Base-by-base conservation (phyloP, 1,140 invertebrate genomes). In the Trichoplusia ni region DNA sequence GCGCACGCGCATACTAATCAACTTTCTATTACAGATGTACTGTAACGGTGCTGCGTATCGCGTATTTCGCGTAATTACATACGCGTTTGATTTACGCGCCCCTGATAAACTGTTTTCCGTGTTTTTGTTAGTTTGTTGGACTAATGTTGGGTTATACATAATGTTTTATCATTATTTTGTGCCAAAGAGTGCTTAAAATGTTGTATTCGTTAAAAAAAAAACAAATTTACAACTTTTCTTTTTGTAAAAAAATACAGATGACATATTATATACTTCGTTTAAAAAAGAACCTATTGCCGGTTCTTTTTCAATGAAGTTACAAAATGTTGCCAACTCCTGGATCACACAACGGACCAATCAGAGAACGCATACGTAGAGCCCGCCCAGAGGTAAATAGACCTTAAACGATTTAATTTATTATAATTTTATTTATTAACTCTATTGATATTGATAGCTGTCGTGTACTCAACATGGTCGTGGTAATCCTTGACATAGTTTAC, bases 21-120 rank as follows among this genome's bases (percentile, higher is more conserved):
- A 59, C 53, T 65, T 59, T 59, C 63, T 58, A 59, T 59, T 65
- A 65, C 49, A 64, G 49, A 42, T 56, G 49, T 37, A 56, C 13
- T 46, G 62, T 64, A 46, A 35, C 35, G 29, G 37, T 37, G 35
- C 33, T 35, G 18, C 21, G 53, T n/a, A n/a, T n/a, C 46, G 46
- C 46, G 53, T 44, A 64, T 47, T 38, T 56, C 13, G 25, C 44
- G 44, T 56, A 58, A 64, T 64, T 56, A 64, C 62, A 58, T 64
- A 47, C 33, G 31, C 51, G 21, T 54, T 58, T 64, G 31, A 54
- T 64, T 64, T 53, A 53, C 27, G 49, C 59, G 11, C 16, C 37
- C 35, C n/a, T n/a, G 14, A 53, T 64, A 53, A 42, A 64, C 18
- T 53, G 13, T 38, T 23, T 14, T 29, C 38, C 25, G 23, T 44